These are phyloP conservation scores for Tetropium fuscum DNA, from an alignment of 2,888 invertebrate genomes.

Conservation along the genomic window DNA sequence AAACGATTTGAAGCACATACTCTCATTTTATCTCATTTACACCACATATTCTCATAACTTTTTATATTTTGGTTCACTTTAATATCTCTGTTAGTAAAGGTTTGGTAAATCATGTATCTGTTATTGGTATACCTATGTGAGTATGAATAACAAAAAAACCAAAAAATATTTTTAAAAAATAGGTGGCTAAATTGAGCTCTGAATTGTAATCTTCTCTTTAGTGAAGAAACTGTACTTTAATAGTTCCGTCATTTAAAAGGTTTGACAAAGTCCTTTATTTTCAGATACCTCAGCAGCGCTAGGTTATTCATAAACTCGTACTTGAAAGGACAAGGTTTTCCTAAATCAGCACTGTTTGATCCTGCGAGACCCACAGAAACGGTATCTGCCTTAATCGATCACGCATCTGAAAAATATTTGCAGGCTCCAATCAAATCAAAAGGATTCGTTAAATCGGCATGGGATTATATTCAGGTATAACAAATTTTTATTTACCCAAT, in stretches of 20 bases:
- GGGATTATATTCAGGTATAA: conserved; percentile 73
- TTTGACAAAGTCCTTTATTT: conserved; percentile 42
- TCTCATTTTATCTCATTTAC: too few species aligned
- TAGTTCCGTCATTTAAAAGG: neutral
- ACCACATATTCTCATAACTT: too few species aligned
- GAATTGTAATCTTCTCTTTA: too few species aligned
- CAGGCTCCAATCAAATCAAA: conserved; percentile 79
- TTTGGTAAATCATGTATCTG: too few species aligned
- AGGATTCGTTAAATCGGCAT: conserved; percentile 81
- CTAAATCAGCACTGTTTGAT: conserved; percentile 78
- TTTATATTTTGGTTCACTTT: too few species aligned
- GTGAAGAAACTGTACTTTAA: neutral
- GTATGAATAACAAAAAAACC: too few species aligned
- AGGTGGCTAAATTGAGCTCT: too few species aligned
- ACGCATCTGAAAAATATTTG: conserved; percentile 76
- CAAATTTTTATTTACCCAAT: too few species aligned
- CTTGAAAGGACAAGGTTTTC: conserved; percentile 80
- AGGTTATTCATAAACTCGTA: conserved; percentile 82
- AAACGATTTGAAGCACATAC: too few species aligned
- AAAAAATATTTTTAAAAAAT: too few species aligned
- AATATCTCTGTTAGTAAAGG: too few species aligned
- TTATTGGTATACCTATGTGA: too few species aligned
- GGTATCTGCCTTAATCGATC: conserved; percentile 76
- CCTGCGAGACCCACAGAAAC: conserved; percentile 77
- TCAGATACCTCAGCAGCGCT: conserved; percentile 76